Percentiles rank a stretch among this genome's conserved stretches.
Conservation (phyloP, 2,113 vertebrate genomes). For the Tiliqua scincoides region DNA sequence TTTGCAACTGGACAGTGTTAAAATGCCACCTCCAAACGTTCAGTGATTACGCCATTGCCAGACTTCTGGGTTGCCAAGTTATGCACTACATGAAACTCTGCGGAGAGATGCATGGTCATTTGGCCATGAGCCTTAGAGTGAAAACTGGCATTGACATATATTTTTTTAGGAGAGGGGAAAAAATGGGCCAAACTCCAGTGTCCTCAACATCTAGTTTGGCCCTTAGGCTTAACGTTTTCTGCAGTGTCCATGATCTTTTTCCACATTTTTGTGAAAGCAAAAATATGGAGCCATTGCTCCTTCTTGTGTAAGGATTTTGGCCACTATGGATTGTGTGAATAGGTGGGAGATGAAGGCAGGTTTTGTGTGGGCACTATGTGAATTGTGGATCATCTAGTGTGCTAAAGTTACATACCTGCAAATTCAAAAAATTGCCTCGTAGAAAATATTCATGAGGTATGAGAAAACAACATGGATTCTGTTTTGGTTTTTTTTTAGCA, state of each 20-base stretch:
- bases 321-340: background rate
- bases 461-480: background rate
- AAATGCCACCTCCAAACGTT: too few species aligned
- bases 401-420: background rate
- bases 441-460: background rate
- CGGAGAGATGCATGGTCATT: too few species aligned
- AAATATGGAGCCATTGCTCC: too few species aligned
- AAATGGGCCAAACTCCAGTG: background rate
- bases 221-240: background rate
- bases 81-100: too few species aligned
- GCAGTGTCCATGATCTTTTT: background rate
- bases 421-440: background rate
- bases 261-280: too few species aligned
- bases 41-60: too few species aligned
- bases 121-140: too few species aligned
- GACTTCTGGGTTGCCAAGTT: too few species aligned
- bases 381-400: background rate
- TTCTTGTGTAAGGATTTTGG: background rate
- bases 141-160: too few species aligned
- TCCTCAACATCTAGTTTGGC: too few species aligned
- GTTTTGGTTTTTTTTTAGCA: background rate
- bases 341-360: background rate
- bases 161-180: too few species aligned
- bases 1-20: too few species aligned
- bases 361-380: background rate